Conservation (phyloP, 1,140 invertebrate species). For the Listronotus oregonensis region DNA sequence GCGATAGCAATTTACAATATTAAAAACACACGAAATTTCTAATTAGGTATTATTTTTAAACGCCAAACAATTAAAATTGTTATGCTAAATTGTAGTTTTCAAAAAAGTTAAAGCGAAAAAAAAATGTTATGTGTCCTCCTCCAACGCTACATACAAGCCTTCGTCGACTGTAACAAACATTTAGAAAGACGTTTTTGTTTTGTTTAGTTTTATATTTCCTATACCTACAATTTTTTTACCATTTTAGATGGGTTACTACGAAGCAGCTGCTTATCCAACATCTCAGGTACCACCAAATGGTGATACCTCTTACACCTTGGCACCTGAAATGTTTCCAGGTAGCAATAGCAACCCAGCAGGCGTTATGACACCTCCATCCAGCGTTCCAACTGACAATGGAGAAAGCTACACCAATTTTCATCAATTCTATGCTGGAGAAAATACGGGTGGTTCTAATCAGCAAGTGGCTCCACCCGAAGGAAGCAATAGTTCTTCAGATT, state of each 20-base stretch:
- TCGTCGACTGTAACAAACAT: too few relatives aligned
- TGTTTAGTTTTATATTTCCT: too few relatives aligned
- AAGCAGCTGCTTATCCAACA: slow-evolving; percentile 46
- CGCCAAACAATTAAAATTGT: too few relatives aligned
- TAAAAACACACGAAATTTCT: too few relatives aligned
- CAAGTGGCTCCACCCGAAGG: slow-evolving; percentile 69
- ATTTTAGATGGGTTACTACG: slow-evolving; percentile 48
- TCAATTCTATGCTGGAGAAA: slow-evolving; percentile 69
- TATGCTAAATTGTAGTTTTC: too few relatives aligned
- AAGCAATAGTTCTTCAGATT: slow-evolving; percentile 87
- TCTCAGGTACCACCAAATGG: slow-evolving; percentile 48
- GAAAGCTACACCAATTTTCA: slow-evolving; percentile 72
- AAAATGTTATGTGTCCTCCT: too few relatives aligned
- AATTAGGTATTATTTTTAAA: too few relatives aligned
- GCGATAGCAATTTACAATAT: too few relatives aligned
- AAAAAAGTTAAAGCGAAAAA: too few relatives aligned
- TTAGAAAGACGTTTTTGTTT: too few relatives aligned
- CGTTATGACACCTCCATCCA: slow-evolving; percentile 63
- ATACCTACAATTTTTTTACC: too few relatives aligned
- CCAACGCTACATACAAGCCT: too few relatives aligned
- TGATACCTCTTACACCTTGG: slow-evolving; percentile 55
- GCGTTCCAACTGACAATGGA: slow-evolving; percentile 61
- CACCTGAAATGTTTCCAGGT: slow-evolving; percentile 45
- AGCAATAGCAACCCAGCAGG: slow-evolving; percentile 42
- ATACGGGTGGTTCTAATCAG: slow-evolving; percentile 54